Percentiles rank a stretch among this genome's conserved stretches.
phyloP scores from a whole-genome alignment of 2,888 invertebrate species.

The Mamestra brassicae region DNA sequence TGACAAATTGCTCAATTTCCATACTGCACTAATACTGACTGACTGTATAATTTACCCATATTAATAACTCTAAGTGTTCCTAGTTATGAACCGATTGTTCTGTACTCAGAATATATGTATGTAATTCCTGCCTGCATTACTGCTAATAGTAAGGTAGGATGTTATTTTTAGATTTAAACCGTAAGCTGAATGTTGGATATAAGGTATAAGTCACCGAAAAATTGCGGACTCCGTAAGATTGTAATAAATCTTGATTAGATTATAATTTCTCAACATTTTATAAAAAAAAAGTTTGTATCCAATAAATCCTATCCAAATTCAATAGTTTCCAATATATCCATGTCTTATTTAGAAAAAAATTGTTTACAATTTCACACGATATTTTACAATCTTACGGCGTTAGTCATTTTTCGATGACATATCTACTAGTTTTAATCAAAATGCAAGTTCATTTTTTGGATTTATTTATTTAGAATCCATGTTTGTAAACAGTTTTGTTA shows the following conservation, averaged over 20 bases:
- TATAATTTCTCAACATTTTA: no score
- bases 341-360: no score
- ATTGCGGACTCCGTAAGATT: no score
- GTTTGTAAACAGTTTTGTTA: slow-evolving; percentile 89
- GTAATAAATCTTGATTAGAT: no score
- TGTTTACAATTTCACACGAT: no score
- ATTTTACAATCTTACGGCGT: no score
- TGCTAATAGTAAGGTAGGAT: neutral
- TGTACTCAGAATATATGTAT: neutral
- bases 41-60: slow-evolving; percentile 12
- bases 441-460: slow-evolving; percentile 74
- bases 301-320: no score
- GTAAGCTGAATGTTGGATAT: no score
- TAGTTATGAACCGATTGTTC: slow-evolving; percentile 10
- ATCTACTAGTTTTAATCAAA: slow-evolving; percentile 28
- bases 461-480: slow-evolving; percentile 90
- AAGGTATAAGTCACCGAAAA: no score
- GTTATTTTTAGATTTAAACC: neutral
- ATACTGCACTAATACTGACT: neutral
- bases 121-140: neutral
- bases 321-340: no score
- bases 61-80: slow-evolving; percentile 18
- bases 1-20: neutral
- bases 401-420: no score
- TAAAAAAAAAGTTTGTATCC: no score